These are phyloP conservation scores for Drosophila sechellia DNA, from an alignment of 1,140 invertebrate genomes.

Conservation along the genomic window DNA sequence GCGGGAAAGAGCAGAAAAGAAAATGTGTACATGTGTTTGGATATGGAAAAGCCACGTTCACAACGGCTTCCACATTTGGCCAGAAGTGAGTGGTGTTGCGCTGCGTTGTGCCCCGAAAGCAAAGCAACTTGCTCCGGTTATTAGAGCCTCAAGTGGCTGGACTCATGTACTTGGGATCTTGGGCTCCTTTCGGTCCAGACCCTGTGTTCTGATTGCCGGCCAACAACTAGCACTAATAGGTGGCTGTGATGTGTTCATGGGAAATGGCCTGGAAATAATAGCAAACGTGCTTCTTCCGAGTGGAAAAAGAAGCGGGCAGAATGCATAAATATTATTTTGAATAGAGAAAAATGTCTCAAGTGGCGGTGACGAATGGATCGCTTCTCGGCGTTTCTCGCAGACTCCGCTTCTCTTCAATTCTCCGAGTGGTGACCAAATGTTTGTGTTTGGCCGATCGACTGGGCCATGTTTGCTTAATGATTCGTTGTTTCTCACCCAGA, in stretches of 20 bases:
- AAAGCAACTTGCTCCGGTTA: conserved; percentile 41
- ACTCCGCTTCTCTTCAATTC: not conserved
- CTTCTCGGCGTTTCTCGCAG: conserved; percentile 5
- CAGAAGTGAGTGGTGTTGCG: conserved; percentile 1
- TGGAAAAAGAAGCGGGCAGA: conserved; percentile 49
- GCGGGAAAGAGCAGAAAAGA: conserved; percentile 6
- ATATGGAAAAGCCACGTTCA: conserved; percentile 46
- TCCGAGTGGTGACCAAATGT: conserved; percentile 41
- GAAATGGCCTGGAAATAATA: conserved; percentile 81
- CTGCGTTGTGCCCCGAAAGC: conserved; percentile 4
- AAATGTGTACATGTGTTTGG: conserved; percentile 25
- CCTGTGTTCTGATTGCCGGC: conserved; percentile 46
- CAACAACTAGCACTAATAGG: conserved; percentile 58
- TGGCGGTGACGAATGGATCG: conserved; percentile 70
- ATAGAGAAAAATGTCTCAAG: conserved; percentile 77
- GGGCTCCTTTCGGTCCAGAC: conserved; percentile 18
- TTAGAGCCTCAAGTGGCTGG: conserved; percentile 41
- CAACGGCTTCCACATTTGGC: conserved; percentile 35
- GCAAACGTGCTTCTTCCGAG: conserved; percentile 72
- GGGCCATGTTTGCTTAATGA: conserved; percentile 75
- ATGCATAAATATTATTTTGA: conserved; percentile 80
- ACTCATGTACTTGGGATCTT: conserved; percentile 17
- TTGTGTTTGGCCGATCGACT: conserved; percentile 53
- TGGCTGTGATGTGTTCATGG: conserved; percentile 76
- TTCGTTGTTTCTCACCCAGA: conserved; percentile 60